A percentile compares a stretch with the other conserved stretches of the same genome.
These are phyloP conservation scores for Andrena marginata DNA, from an alignment of 2,888 invertebrate genomes.

Conservation along the genomic window DNA sequence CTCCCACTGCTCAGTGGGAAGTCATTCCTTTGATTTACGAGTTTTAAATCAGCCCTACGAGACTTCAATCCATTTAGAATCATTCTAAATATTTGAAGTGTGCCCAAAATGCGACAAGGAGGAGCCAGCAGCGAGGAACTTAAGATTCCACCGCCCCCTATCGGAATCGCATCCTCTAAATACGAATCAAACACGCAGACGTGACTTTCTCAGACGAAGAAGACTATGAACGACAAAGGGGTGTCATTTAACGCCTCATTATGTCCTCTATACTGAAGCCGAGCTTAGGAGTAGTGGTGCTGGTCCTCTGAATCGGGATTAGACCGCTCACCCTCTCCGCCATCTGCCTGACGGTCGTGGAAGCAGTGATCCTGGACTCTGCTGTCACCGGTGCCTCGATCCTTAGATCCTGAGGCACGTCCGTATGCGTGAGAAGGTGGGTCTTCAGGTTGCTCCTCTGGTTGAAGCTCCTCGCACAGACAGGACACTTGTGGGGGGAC, in stretches of 20 bases:
- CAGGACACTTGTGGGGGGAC: constrained; percentile 96
- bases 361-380: constrained; percentile 52
- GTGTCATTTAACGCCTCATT: constrained; percentile 90
- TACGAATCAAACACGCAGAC: constrained; percentile 8
- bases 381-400: constrained; percentile 69
- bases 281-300: constrained; percentile 85
- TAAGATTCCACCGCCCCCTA: no score
- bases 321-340: constrained; percentile 66
- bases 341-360: constrained; percentile 62
- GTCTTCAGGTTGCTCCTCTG: constrained; percentile 97
- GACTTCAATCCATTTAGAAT: no score
- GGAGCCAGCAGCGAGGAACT: no score
- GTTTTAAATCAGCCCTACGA: no score
- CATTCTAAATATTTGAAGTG: no score
- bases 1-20: no score
- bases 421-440: constrained; percentile 95
- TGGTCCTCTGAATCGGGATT: constrained; percentile 63
- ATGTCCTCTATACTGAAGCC: constrained; percentile 96
- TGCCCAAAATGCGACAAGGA: no score
- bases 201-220: neutral
- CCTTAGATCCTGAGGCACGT: constrained; percentile 86
- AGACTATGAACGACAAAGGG: neutral
- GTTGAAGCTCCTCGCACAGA: constrained; percentile 95
- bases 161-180: neutral
- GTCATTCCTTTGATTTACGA: no score